A percentile compares a stretch with the other conserved stretches of the same genome.
Conservation (phyloP, 2,113 vertebrate genomes). For the Nesoenas mayeri region DNA sequence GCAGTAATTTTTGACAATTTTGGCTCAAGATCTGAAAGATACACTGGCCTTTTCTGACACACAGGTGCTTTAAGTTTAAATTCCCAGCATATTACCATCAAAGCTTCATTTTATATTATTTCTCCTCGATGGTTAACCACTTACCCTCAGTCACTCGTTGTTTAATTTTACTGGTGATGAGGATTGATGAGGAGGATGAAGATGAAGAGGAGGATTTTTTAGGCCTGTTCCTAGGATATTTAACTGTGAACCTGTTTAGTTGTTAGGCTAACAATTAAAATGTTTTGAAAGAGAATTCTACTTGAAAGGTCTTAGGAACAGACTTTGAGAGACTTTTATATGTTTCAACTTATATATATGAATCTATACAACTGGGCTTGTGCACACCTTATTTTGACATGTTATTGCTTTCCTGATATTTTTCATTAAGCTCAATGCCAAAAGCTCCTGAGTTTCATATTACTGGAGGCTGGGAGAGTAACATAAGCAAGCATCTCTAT, state of each 20-base stretch:
- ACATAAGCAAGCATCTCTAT: background rate
- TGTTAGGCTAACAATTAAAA: background rate
- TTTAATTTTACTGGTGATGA: background rate
- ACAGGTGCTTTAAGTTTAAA: background rate
- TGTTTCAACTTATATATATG: background rate
- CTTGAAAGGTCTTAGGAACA: background rate
- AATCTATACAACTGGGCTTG: background rate
- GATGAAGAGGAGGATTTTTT: background rate
- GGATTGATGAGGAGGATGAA: background rate
- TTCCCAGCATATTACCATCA: background rate
- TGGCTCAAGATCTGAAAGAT: background rate
- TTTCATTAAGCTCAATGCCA: conserved; percentile 46
- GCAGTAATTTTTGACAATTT: background rate
- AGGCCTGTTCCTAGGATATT: background rate
- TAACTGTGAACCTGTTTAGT: background rate
- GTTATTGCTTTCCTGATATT: conserved; percentile 44
- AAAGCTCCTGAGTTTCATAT: conserved; percentile 18
- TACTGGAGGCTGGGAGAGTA: background rate
- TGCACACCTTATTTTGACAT: background rate
- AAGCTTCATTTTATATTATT: background rate
- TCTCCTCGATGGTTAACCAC: background rate
- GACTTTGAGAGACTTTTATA: background rate
- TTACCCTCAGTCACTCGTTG: background rate
- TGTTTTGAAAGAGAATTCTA: background rate
- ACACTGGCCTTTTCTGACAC: background rate